These are phyloP conservation scores for Sprattus sprattus DNA, from an alignment of 2,113 vertebrate species.

Conservation along the genomic window DNA sequence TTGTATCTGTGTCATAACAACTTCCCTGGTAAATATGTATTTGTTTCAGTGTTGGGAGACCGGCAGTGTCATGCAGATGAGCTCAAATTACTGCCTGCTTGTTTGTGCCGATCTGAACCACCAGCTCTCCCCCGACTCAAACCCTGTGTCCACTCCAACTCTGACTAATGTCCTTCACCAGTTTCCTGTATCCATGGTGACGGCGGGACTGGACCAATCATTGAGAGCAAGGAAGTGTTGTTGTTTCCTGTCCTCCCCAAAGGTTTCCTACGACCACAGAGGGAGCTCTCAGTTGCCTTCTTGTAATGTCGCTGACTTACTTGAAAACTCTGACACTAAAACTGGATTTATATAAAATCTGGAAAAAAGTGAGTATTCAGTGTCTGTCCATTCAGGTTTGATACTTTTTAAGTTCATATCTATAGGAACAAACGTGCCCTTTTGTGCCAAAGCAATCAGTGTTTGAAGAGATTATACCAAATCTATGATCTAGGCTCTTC, in stretches of 20 bases:
- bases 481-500: neutral
- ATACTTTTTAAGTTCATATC: neutral
- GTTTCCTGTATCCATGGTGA: conserved; percentile 73
- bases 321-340: neutral
- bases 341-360: neutral
- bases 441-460: neutral
- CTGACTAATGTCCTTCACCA: conserved; percentile 55
- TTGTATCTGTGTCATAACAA: neutral
- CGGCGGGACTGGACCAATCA: conserved; percentile 63
- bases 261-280: conserved; percentile 55
- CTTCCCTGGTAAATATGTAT: neutral
- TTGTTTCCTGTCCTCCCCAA: conserved; percentile 66
- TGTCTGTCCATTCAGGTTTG: neutral
- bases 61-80: neutral
- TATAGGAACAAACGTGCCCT: too few species aligned
- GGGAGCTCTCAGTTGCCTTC: conserved; percentile 32
- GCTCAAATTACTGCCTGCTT: conserved; percentile 7
- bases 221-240: conserved; percentile 57
- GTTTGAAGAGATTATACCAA: neutral
- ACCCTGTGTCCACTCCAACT: conserved; percentile 34
- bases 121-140: neutral
- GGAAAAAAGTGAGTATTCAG: neutral
- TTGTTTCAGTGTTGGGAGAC: neutral
- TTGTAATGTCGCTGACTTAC: conserved; percentile 40
- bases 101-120: neutral